Base-by-base conservation (phyloP, 2,113 vertebrate species). In the Bujurquina vittata region DNA sequence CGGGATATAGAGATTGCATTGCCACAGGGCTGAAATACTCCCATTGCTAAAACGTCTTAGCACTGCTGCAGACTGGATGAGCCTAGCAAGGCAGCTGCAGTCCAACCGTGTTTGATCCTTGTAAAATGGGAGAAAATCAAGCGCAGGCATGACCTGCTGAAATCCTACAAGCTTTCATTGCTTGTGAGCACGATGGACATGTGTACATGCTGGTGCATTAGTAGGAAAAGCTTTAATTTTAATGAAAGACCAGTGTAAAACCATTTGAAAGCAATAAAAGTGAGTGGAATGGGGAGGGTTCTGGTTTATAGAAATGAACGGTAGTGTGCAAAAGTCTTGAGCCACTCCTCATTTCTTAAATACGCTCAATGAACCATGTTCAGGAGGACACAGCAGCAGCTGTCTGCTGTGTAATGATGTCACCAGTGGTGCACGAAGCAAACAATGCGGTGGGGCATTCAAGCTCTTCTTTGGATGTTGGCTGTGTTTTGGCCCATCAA, bases 1-100 rank as follows among this genome's bases (percentile, higher is more conserved):
- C 90, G 88, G 91, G 86, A 92, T 89, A 89, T 85, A 86, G 88
- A 92, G 88, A 92, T 91, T 90, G 87, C 35, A 55, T 83, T 89
- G 92, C 93, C 88, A 69, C 76, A 5, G 89, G 93, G 88, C 61
- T 73, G 43, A 88, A 90, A 75, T 20, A 65, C 62, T 92, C 75
- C 83, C 85, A 67, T 72, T 40, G 18, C 87, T 80, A 23, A 80
- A 86, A 88, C 75, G 75, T 87, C 69, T 84, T 73, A 61, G 84
- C 7, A 17, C 80, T 77, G 79, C 75, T 49, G 79, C 6, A 12
- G 76, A 29, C 76, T 86, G 57, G 84, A 87, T 88, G 83, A 81
- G 79, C 72, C 62, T 7, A 52, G 58, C 31, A 22, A 69, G 61
- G 69, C 56, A 14, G 65, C 77, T 33, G 29, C 52, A 49, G 81